Conservation (phyloP, 2,888 invertebrate genomes). For the Scaptomyza caliginosa region DNA sequence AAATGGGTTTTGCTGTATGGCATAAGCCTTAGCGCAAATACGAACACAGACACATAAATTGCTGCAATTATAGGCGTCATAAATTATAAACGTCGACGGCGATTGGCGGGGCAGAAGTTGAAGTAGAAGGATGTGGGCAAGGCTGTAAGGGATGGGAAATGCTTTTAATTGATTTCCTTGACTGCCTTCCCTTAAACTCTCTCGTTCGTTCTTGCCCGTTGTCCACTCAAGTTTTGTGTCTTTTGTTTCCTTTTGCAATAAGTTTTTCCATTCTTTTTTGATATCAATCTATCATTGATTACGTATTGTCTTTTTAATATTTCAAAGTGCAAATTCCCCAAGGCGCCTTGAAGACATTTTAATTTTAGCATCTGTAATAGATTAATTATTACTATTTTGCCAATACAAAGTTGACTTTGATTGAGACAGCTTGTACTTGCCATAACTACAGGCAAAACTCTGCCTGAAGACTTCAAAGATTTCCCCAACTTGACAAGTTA, state of each 20-base stretch:
- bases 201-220: conserved; percentile 4
- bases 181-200: neutral
- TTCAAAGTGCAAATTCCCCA: conserved; percentile 10
- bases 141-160: conserved; percentile 40
- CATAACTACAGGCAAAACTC: neutral
- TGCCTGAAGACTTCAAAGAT: neutral
- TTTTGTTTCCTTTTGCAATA: conserved; percentile 38
- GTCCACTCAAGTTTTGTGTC: conserved; percentile 30
- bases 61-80: conserved; percentile 78
- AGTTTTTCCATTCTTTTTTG: conserved; percentile 29
- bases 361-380: conserved; percentile 9
- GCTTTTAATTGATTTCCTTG: conserved; percentile 72
- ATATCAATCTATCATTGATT: conserved; percentile 38
- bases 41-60: conserved; percentile 54
- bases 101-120: conserved; percentile 18
- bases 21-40: conserved; percentile 60
- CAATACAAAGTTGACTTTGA: conserved; percentile 14
- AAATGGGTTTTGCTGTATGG: conserved; percentile 39
- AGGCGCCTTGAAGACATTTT: conserved; percentile 9
- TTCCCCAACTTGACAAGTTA: neutral
- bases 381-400: conserved; percentile 18
- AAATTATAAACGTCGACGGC: conserved; percentile 65
- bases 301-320: conserved; percentile 15
- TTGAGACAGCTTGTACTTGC: conserved; percentile 10
- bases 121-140: neutral